phyloP scores from a whole-genome alignment of 2,888 invertebrate species.

The Amphipoea lucens region DNA sequence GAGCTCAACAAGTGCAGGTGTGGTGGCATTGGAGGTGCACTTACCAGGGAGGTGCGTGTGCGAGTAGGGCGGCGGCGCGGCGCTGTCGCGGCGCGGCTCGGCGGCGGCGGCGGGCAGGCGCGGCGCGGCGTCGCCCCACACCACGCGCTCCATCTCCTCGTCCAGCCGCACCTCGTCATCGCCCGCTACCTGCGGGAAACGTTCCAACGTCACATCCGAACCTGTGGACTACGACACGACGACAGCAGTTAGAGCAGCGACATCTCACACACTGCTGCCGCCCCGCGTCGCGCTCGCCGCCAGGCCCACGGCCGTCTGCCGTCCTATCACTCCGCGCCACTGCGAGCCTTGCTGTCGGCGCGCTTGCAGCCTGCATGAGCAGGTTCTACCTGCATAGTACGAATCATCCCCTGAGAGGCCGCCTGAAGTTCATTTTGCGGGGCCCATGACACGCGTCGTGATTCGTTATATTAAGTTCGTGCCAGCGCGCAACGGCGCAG shows the following conservation, averaged over 20 bases:
- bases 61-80: constrained; percentile 71
- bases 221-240: background rate
- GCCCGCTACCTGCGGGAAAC: constrained; percentile 70
- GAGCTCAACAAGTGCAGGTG: background rate
- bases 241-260: background rate
- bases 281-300: too few relatives aligned
- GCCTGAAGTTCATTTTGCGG: too few relatives aligned
- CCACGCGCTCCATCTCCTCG: constrained; percentile 97
- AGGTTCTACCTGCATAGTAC: too few relatives aligned
- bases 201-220: background rate
- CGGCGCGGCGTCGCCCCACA: constrained; percentile 92
- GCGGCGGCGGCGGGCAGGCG: constrained; percentile 86
- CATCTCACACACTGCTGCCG: background rate
- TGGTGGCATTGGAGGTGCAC: background rate
- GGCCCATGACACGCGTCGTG: too few relatives aligned
- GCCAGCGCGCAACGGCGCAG: too few relatives aligned
- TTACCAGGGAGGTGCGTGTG: constrained; percentile 23
- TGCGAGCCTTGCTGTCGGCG: background rate
- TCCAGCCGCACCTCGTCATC: constrained; percentile 93
- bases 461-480: too few relatives aligned
- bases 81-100: constrained; percentile 74
- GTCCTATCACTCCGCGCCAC: background rate
- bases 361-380: too few relatives aligned
- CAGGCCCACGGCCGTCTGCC: too few relatives aligned
- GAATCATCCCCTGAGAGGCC: too few relatives aligned